These are phyloP conservation scores for Campopleginae sp. DNA, from an alignment of 2,888 invertebrate species.

Conservation along the genomic window DNA sequence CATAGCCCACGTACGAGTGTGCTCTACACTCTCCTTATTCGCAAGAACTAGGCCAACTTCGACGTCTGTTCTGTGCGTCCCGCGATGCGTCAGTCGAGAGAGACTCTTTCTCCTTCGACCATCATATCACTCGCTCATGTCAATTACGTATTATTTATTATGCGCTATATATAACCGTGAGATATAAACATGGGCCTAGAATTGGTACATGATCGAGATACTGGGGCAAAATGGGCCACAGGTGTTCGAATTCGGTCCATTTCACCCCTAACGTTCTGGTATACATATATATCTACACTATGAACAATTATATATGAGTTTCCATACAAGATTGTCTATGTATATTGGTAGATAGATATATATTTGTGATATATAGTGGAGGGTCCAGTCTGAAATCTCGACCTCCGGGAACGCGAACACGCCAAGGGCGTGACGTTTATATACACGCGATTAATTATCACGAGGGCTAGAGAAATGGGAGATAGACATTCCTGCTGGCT, in stretches of 20 bases:
- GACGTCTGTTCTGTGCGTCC: constrained; percentile 60
- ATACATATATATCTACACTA: neutral
- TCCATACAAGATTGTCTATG: neutral
- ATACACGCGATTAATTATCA: constrained; percentile 54
- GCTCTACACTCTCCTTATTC: constrained; percentile 64
- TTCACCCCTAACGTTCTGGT: neutral
- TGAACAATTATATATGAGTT: constrained; percentile 8
- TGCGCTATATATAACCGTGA: neutral
- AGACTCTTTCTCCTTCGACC: constrained; percentile 25
- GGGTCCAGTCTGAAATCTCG: constrained; percentile 42
- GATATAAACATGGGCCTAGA: neutral
- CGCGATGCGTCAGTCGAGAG: constrained; percentile 62
- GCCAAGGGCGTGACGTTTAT: constrained; percentile 59
- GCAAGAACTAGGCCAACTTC: constrained; percentile 72
- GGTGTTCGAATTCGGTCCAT: neutral
- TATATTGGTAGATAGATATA: constrained; percentile 9
- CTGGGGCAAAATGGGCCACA: neutral
- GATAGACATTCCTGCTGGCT: constrained; percentile 25
- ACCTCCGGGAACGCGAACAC: constrained; percentile 42
- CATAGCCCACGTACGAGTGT: constrained; percentile 52
- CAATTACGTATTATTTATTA: constrained; percentile 32
- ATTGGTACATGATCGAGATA: neutral
- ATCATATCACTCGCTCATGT: constrained; percentile 20
- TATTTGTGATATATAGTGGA: constrained; percentile 23
- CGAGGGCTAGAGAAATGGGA: constrained; percentile 30